Base-by-base conservation (phyloP, 2,888 invertebrate genomes). In the Hermodice carunculata region DNA sequence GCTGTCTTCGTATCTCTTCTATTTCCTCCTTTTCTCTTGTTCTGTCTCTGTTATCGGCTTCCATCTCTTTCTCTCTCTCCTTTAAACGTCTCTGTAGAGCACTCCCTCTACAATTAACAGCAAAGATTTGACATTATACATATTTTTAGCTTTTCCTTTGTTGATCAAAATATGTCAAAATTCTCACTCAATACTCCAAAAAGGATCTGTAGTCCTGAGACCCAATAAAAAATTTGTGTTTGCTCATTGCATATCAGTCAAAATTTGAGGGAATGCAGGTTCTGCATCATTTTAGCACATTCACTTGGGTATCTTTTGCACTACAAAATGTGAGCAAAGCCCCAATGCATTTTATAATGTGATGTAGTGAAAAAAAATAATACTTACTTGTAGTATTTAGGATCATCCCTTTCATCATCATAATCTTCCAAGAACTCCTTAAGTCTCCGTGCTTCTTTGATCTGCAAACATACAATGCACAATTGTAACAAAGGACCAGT, bases 341-440 rank as follows among this genome's bases (percentile, higher is more conserved):
- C n/a, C n/a, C 37, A 37, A 37, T 11, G 37, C 37, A 11, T 8
- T 37, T 37, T 8, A 37, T 37, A 37, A 37, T 37, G 8, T 37
- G n/a, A 37, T 37, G 8, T 37, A 37, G 8, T 37, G 37, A 34
- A 32, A 32, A 17, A 52, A 6, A 4, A 19, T 24, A 56, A 19
- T 42, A 81, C 88, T 86, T 81, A 91, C 91, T 94, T 96, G 89
- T 98, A 99, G 88, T 94, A 99, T 88, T 98, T 98, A 53, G 93
- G 90, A 86, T 99, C 99, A 86, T 98, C 97, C 58, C 96, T 89
- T 86, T 98, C 97, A 86, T 99, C 99, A 82, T 98, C 98, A 83
- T 99, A 99, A 86, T 99, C 98, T 88, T 99, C 99, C 2, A 99
- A 90, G 87, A 99, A 99, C 88, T 98, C 96, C 86, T 96, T 96